Evolutionary conservation across 2,113 vertebrate genomes (phyloP), one percentile per base, ranked within the genome.

Genomic region (Epinephelus moara): DNA sequence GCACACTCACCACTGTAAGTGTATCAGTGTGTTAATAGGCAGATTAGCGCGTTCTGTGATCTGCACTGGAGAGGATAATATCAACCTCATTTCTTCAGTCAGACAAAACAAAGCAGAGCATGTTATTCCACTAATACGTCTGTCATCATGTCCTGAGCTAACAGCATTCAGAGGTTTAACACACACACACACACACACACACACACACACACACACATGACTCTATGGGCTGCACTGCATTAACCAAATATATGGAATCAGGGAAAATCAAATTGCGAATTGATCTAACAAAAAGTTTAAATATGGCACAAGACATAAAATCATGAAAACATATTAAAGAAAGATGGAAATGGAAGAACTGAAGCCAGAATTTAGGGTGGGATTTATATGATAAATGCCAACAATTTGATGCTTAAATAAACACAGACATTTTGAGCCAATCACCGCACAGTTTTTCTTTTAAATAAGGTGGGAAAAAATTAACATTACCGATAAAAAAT

Each of bases 21-120:
- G 86, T 88, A 78, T 91, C 72, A 81, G 71, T 81, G 89, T 88
- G 85, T 90, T 94, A 93, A 93, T 90, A 86, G 85, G 76, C 81
- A 90, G 84, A 93, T 94, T 88, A 92, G 75, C 61, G 18, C 45
- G 47, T 67, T 75, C 78, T 87, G 81, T 85, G 88, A 87, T 90
- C 85, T 85, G 69, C 57, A 68, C 71, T 59, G 82, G 85, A 78
- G 83, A 88, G 85, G 88, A 82, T 87, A 81, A 86, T 87, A 92
- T 92, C 81, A 85, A 84, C 80, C 82, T 78, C 69, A 68, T 87
- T 93, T 91, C 76, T 87, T 71, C 82, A 88, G 80, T 87, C 85
- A 88, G 84, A 93, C 86, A 88, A 85, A 90, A 88, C 81, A 90
- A 86, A 91, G 74, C 81, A 18, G 72, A 82, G 71, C 56, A 61